phyloP scores from a whole-genome alignment of 2,888 invertebrate genomes.

The Oscheius sp. region DNA sequence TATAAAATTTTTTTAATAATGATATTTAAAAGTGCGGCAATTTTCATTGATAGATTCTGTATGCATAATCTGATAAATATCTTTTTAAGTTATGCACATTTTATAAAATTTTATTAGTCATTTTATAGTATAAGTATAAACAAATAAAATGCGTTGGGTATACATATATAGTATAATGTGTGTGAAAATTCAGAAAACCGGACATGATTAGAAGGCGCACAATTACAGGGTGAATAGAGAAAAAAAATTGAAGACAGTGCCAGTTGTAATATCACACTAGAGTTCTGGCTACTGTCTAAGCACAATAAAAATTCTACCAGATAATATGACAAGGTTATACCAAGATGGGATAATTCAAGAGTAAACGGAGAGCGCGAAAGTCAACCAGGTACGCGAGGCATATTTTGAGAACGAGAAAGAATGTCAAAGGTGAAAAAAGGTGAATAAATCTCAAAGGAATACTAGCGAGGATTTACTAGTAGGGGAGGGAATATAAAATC shows the following conservation, averaged over 20 bases:
- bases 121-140: neutral
- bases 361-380: neutral
- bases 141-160: slow-evolving; percentile 12
- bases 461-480: neutral
- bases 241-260: slow-evolving; percentile 8
- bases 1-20: no score
- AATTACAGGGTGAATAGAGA: neutral
- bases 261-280: neutral
- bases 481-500: neutral
- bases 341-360: neutral
- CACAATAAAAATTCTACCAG: neutral
- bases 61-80: neutral
- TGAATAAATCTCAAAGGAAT: neutral
- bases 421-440: neutral
- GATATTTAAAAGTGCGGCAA: no score
- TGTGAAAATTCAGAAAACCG: slow-evolving; percentile 4
- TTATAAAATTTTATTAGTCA: neutral
- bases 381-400: neutral
- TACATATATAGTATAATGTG: neutral
- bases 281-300: neutral
- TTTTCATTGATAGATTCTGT: no score
- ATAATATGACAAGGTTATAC: slow-evolving; percentile 9
- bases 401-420: neutral
- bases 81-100: neutral
- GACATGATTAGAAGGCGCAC: slow-evolving; percentile 12